Percentiles rank a stretch among this genome's conserved stretches.
phyloP scores from a whole-genome alignment of 2,888 invertebrate genomes.

The Drosophila macrothrix region DNA sequence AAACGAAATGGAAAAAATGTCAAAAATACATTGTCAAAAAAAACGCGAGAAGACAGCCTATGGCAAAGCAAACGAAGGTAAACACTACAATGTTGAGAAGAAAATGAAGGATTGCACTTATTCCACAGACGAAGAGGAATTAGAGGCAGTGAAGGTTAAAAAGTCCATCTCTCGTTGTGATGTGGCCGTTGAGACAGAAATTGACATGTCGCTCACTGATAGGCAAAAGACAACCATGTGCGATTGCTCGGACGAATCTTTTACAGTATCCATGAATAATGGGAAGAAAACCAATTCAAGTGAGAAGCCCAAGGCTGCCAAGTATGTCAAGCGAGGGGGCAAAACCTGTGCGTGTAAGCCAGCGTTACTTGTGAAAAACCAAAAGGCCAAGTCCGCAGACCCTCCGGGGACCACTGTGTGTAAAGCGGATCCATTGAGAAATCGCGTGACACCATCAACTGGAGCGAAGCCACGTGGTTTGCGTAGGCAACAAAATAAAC shows the following conservation, averaged over 20 bases:
- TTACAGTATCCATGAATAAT: neutral
- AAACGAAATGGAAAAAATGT: neutral
- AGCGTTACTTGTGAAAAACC: neutral
- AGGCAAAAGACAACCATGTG: neutral
- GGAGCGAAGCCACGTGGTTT: neutral
- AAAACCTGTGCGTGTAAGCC: slow-evolving; percentile 21
- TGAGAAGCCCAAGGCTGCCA: neutral
- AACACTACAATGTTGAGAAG: neutral
- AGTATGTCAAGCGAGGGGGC: neutral
- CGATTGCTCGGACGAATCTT: neutral
- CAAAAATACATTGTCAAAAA: neutral
- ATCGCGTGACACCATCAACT: neutral
- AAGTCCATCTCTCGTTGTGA: slow-evolving; percentile 17
- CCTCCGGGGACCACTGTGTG: neutral
- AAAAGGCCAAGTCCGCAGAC: neutral
- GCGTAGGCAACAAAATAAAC: slow-evolving; percentile 3
- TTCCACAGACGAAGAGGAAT: slow-evolving; percentile 13
- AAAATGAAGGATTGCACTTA: slow-evolving; percentile 23
- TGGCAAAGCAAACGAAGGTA: neutral
- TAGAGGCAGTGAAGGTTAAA: neutral
- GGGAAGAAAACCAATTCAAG: neutral
- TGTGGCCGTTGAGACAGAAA: slow-evolving; percentile 41
- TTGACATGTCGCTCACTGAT: slow-evolving; percentile 37
- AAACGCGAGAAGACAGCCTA: neutral
- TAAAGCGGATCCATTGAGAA: neutral